Percentiles rank a stretch among this genome's conserved stretches.
Conservation (phyloP, 2,113 vertebrate species). For the Heterotis niloticus region DNA sequence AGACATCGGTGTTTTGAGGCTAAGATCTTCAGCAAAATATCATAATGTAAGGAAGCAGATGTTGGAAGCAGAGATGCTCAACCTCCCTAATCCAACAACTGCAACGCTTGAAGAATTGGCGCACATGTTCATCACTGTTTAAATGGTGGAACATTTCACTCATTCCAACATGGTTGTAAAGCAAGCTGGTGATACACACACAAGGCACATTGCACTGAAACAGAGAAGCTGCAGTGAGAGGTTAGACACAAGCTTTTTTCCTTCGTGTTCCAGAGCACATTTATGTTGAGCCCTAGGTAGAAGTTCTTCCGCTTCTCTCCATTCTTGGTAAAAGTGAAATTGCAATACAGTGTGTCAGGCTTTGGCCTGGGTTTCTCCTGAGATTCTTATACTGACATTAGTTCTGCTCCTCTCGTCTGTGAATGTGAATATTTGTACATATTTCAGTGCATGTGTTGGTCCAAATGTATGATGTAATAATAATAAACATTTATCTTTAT, state of each 20-base stretch:
- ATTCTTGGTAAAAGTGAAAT: background rate
- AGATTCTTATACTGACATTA: background rate
- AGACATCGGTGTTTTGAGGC: background rate
- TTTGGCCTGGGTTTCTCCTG: background rate
- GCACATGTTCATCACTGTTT: constrained; percentile 75
- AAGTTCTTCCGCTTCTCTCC: background rate
- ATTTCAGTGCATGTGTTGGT: background rate
- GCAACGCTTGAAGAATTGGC: constrained; percentile 53
- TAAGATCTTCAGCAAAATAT: background rate
- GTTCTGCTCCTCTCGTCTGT: no score
- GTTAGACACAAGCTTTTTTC: constrained; percentile 56
- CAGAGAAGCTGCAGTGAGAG: constrained; percentile 62
- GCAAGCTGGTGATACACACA: constrained; percentile 63
- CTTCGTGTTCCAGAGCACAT: constrained; percentile 8
- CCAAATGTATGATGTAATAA: no score
- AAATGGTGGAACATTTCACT: constrained; percentile 55
- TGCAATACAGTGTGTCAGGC: background rate
- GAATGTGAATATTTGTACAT: no score
- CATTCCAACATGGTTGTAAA: constrained; percentile 62
- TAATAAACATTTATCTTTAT: background rate
- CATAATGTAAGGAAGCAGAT: background rate
- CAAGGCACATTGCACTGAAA: constrained; percentile 68
- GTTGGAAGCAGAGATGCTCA: background rate
- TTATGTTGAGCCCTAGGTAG: background rate
- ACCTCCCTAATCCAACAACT: constrained; percentile 14